Percentiles rank a stretch among this genome's conserved stretches.
These are phyloP conservation scores for Pocota personata DNA, from an alignment of 2,888 invertebrate species.

Conservation along the genomic window DNA sequence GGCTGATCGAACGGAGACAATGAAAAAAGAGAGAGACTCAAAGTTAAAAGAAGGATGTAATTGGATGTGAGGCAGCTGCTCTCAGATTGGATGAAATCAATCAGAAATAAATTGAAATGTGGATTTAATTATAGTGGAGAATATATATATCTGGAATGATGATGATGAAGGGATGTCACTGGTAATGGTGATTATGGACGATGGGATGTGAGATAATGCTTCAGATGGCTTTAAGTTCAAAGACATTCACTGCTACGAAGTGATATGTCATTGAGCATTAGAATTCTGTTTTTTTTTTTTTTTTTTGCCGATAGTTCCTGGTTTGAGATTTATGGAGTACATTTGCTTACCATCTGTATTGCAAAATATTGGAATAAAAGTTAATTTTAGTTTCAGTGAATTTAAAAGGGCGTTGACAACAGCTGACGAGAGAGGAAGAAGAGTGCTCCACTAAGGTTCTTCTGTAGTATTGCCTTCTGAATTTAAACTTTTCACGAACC, in stretches of 20 bases:
- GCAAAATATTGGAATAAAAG: too few species aligned
- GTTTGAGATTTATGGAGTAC: too few species aligned
- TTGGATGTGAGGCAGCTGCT: conserved; percentile 43
- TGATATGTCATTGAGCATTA: background rate
- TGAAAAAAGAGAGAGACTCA: background rate
- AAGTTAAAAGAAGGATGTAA: conserved; percentile 10
- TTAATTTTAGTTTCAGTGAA: too few species aligned
- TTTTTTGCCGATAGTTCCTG: too few species aligned
- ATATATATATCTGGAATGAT: conserved; percentile 31
- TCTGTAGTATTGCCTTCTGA: too few species aligned
- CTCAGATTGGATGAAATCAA: conserved; percentile 55
- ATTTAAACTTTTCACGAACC: too few species aligned
- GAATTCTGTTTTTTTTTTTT: too few species aligned
- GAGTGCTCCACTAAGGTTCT: too few species aligned
- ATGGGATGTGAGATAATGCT: background rate
- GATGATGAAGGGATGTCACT: conserved; percentile 16
- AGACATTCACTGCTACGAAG: too few species aligned
- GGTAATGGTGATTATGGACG: conserved; percentile 9
- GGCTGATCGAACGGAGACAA: conserved; percentile 37
- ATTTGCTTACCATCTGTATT: too few species aligned
- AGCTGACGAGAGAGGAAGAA: too few species aligned
- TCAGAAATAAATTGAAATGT: conserved; percentile 66
- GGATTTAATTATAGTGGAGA: conserved; percentile 58
- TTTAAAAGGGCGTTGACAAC: too few species aligned
- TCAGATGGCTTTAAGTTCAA: background rate